Base-by-base conservation (phyloP, 2,888 invertebrate species). In the Hyppa rectilinea region DNA sequence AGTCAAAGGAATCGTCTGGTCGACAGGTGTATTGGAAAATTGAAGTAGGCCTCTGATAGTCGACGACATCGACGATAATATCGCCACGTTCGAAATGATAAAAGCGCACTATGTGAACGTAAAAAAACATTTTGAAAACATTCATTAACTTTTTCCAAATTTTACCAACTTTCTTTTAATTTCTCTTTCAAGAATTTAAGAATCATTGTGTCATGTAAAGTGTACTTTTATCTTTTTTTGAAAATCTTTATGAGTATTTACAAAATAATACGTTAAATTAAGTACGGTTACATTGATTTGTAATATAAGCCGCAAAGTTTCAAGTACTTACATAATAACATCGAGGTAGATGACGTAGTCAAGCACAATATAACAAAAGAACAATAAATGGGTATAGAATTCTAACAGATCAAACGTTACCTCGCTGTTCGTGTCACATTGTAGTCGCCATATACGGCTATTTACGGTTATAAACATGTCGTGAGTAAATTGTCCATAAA, bases 351-450 rank as follows among this genome's bases (percentile, higher is more conserved):
- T 49, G 53, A 71, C 70, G 68, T 71, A 71, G 34, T 74, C 52
- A 53, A 82, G 29, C 71, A 81, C 31, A 92, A 85, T 80, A 23
- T 73, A 66, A 83, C 84, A 84, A 83, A 78, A 75, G 75, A 75
- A 84, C 81, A 85, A 77, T 87, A 77, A 53, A 86, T 69, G 49
- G 38, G 43, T 72, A 71, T 52, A 4, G 17, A 65, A 34, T 76
- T 55, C 52, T 34, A 58, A 60, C 75, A 67, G 43, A 60, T 45
- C 20, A 63, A 49, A 55, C 45, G 56, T 52, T 62, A 66, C 63
- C 47, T 53, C 47, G 61, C 77, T 64, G 47, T 34, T 49, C 36
- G 40, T 36, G 45, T 53, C 64, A 58, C 52, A 36, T 60, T 75
- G 53, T 34, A 53, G 43, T 65, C 49, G 56, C 43, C 43, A 56